Base-by-base conservation (phyloP, 2,888 invertebrate genomes). In the Heliconius hortense region DNA sequence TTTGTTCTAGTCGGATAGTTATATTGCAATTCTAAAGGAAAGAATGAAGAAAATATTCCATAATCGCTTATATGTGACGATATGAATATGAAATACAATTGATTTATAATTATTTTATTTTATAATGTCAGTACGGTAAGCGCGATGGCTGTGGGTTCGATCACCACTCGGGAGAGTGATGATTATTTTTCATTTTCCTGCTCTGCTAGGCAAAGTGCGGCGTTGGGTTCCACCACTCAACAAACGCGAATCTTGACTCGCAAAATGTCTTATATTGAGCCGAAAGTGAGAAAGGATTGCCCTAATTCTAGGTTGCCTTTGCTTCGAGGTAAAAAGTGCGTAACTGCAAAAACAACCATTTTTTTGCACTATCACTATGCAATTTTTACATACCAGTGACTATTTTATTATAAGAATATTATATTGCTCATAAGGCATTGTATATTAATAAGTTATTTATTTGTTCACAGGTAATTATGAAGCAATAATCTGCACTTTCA, bases 1-100 rank as follows among this genome's bases (percentile, higher is more conserved):
- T 90, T 89, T 86, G 88, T 89, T 88, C 86, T 87, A 84, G 28
- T 84, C 78, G 79, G 81, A 75, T 88, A 90, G 90, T 89, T 88
- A 86, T 82, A 80, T 76, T 31, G 48, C 53, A 74, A 70, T 66
- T 15, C 21, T 26, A n/a, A 39, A 26, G 21, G 24, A 43, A 24
- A 60, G 56, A 70, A 76, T 48, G 70, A 66, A 43, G 24, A 67
- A 35, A 67, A 21, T 53, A 67, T 63, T 69, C 73, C 39, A 18
- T 69, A 76, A 73, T 69, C 73, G 39, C 10, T 64, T 39, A 35
- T 48, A 31, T 72, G n/a, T 72, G 63, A 63, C 35, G 68, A 56
- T 60, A 26, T 43, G 7, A 43, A 59, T 62, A 18, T n/a, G 2
- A 11, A 39, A 60, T 60, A 59, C 31, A 13, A 59, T 60, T 11